Percentiles rank a stretch among this genome's conserved stretches.
Conservation (phyloP, 2,113 vertebrate species). For the Leucopternis melanops region DNA sequence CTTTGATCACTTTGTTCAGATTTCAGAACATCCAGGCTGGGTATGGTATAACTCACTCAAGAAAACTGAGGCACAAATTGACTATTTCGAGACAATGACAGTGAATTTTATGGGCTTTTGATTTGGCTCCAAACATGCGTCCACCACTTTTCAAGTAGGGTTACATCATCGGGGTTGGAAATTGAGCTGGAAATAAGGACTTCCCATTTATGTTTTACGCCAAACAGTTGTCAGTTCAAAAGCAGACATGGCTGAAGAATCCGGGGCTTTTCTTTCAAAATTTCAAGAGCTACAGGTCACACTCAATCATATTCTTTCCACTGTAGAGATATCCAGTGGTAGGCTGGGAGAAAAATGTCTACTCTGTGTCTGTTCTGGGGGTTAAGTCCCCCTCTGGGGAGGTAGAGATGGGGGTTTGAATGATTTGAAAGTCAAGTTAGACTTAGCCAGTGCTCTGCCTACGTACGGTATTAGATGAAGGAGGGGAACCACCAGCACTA, state of each 20-base stretch:
- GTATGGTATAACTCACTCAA: not conserved
- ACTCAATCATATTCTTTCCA: not conserved
- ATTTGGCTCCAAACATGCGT: not conserved
- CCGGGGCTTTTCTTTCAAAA: not conserved
- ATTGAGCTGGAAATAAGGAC: not conserved
- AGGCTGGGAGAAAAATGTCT: not conserved
- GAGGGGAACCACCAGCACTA: not conserved
- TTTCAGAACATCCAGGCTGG: not conserved
- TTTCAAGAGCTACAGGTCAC: not conserved
- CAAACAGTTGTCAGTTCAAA: not conserved
- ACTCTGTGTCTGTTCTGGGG: not conserved
- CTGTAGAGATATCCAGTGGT: not conserved
- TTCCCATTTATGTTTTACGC: not conserved
- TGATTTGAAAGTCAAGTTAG: not conserved
- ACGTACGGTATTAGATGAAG: rapidly evolving
- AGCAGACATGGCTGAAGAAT: not conserved
- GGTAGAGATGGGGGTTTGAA: not conserved
- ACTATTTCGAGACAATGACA: not conserved
- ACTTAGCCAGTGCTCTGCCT: not conserved
- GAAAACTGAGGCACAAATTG: not conserved
- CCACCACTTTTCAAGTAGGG: not conserved
- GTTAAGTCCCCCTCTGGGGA: not conserved
- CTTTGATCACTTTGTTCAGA: not conserved
- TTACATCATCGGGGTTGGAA: not conserved
- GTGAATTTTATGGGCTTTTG: not conserved